phyloP scores from a whole-genome alignment of 2,888 invertebrate genomes.

The Trichopoda pennipes region DNA sequence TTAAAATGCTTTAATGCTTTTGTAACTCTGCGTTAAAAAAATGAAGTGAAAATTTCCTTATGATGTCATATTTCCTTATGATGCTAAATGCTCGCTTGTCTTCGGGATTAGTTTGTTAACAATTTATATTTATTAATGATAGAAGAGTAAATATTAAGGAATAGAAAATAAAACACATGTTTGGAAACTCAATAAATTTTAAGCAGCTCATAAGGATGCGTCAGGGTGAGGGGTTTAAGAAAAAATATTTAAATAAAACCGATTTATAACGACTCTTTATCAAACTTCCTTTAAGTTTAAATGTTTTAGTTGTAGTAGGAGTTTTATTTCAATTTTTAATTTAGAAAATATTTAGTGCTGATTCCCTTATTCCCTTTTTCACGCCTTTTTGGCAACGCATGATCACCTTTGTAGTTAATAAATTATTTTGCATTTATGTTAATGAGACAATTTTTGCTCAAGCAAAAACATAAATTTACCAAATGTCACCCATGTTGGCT shows the following conservation, averaged over 20 bases:
- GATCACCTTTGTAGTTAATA: conserved; percentile 70
- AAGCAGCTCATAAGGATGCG: not conserved
- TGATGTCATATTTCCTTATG: conserved; percentile 60
- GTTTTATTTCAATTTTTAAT: conserved; percentile 22
- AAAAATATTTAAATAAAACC: not conserved
- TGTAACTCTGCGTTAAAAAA: conserved; percentile 39
- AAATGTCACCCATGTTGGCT: conserved; percentile 65
- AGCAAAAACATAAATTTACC: conserved; percentile 66
- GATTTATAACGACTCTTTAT: not conserved
- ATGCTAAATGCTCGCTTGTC: conserved; percentile 35
- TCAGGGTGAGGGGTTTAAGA: not conserved
- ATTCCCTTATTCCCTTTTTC: conserved; percentile 49
- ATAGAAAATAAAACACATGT: conserved; percentile 10
- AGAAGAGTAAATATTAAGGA: conserved; percentile 42
- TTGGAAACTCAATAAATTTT: conserved; percentile 32
- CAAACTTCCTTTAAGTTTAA: not conserved
- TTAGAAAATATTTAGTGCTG: not conserved
- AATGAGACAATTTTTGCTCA: conserved; percentile 71
- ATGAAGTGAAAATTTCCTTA: conserved; percentile 71
- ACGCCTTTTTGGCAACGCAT: conserved; percentile 61
- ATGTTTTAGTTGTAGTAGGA: conserved; percentile 23
- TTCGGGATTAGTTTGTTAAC: conserved; percentile 49
- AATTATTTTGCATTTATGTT: conserved; percentile 73
- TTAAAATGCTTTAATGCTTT: conserved; percentile 50
- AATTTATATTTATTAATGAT: conserved; percentile 59